Base-by-base conservation (phyloP, 2,113 vertebrate genomes). In the Corynorhinus townsendii region DNA sequence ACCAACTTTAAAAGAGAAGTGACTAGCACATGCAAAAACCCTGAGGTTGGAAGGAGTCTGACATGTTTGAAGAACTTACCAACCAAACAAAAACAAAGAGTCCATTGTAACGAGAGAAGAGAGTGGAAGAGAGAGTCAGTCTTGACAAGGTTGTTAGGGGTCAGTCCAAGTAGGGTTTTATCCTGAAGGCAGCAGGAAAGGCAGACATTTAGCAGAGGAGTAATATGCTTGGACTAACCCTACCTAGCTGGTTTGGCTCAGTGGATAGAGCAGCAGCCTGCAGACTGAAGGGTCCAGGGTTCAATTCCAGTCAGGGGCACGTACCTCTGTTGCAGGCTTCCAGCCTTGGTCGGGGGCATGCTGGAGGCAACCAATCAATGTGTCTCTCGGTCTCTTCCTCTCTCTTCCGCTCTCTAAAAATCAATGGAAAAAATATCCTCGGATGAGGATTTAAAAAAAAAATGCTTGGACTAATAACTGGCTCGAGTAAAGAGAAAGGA, bases 21-120 rank as follows among this genome's bases (percentile, higher is more conserved):
- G 64, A 75, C 86, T 87, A 90, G 38, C 52, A 69, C 49, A 77
- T 64, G 52, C 22, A 93, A 33, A 92, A 86, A 49, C 28, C 20
- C 16, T 19, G 56, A 89, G 49, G n/a, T 69, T 96, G 64, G 33
- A 92, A 90, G 75, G 54, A 93, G 76, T 90, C 93, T 86, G 40
- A n/a, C 38, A 28, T 64, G 15, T 71, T 96, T 77, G 66, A 92
- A 73, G 66, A 86, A 71, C 47, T 9, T 90, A 30, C 20, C 33
- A 86, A 64, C 22, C 11, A 49, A 17, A 24, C 64, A 71, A 11
- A 91, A 43, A 22, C 20, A 84, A 71, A 86, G 90, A 71, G 43
- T 24, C 72, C 17, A 64, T 35, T 76, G 56, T 88, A 89, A 77
- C 33, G 28, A 59, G 38, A 79, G 80, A 71, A n/a, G 11, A 33